Evolutionary conservation across 2,888 invertebrate species (phyloP).

Genomic region (Pelosia muscerda): DNA sequence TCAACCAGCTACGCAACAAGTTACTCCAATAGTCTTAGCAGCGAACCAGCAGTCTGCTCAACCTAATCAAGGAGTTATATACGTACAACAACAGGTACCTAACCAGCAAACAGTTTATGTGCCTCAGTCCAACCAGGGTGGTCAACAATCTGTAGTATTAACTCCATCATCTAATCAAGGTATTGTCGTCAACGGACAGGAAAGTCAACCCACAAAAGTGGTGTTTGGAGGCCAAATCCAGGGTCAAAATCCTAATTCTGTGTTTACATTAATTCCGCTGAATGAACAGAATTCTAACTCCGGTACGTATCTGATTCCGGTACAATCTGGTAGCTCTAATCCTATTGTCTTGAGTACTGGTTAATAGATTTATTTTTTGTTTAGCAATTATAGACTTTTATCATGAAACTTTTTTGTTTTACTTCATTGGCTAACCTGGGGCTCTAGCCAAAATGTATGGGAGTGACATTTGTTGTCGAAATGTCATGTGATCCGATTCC

Average conservation of each 20-base stretch:
- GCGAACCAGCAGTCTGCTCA: conserved; percentile 33
- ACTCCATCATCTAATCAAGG: conserved; percentile 17
- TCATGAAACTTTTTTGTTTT: background rate
- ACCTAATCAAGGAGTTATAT: conserved; percentile 35
- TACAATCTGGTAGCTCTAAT: conserved; percentile 29
- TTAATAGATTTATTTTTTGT: background rate
- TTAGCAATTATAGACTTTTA: background rate
- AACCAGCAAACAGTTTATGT: conserved; percentile 38
- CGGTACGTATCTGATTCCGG: conserved; percentile 35
- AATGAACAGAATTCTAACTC: conserved; percentile 38
- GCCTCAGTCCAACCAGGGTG: conserved; percentile 33
- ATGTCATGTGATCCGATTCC: too few species aligned
- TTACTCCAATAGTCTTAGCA: conserved; percentile 20
- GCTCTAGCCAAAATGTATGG: too few species aligned
- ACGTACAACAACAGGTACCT: conserved; percentile 39
- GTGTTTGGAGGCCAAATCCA: conserved; percentile 30
- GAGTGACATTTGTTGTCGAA: too few species aligned
- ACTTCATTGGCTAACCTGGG: background rate
- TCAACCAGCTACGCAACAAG: conserved; percentile 28
- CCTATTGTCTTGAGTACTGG: conserved; percentile 24
- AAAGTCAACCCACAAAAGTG: conserved; percentile 19
- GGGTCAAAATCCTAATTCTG: conserved; percentile 35
- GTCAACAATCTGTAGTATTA: conserved; percentile 10
- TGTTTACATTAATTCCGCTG: conserved; percentile 59
- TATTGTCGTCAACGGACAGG: conserved; percentile 18